phyloP scores from a whole-genome alignment of 2,113 vertebrate species.

The Colaptes auratus region DNA sequence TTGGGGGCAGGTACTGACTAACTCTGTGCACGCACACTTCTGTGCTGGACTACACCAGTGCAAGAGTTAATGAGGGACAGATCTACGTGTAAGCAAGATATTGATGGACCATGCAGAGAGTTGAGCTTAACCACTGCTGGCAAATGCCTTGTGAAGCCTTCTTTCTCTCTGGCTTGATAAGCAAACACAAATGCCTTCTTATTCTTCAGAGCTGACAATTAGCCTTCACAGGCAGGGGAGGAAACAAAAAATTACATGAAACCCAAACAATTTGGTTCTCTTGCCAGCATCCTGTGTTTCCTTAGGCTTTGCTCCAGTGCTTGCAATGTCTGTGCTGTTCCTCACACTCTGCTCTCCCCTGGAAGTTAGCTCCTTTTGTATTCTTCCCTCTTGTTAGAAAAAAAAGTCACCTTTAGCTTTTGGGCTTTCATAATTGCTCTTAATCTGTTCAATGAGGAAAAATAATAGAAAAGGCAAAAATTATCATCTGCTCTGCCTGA shows the following conservation, averaged over 20 bases:
- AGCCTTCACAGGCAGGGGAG: neutral
- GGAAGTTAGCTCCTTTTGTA: neutral
- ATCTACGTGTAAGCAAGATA: rapidly evolving
- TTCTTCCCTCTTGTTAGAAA: neutral
- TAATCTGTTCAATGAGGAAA: neutral
- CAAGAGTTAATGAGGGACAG: neutral
- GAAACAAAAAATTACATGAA: neutral
- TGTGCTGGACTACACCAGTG: neutral
- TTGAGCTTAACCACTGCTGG: neutral
- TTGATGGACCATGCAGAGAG: neutral
- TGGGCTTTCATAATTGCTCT: neutral
- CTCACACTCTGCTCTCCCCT: neutral
- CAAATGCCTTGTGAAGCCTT: neutral
- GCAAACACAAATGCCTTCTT: neutral
- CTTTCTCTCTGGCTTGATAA: neutral
- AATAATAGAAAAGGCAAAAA: neutral
- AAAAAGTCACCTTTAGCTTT: neutral
- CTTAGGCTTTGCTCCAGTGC: neutral
- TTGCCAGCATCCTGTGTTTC: neutral
- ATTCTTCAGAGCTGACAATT: neutral
- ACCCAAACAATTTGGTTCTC: neutral
- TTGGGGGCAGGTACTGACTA: neutral
- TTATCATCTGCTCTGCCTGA: neutral
- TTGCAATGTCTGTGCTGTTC: neutral
- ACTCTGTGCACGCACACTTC: neutral